Evolutionary conservation across 1,140 invertebrate species (phyloP).

Genomic region (Drosophila cardini): DNA sequence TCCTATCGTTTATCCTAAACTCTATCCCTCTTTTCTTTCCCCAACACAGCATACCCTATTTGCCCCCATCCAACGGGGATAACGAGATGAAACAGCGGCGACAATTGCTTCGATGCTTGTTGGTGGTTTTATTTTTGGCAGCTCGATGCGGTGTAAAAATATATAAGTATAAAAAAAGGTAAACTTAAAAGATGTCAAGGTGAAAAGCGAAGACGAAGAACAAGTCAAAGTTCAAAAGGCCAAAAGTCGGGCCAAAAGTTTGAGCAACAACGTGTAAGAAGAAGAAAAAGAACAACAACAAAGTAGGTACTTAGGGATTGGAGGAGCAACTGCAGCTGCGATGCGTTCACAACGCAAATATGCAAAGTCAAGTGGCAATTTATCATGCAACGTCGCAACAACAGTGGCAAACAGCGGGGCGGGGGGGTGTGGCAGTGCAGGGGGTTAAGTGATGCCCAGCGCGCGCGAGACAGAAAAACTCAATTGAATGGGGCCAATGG

Average conservation of each 20-base stretch:
- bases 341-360: conserved; percentile 64
- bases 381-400: conserved; percentile 65
- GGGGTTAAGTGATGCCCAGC: conserved; percentile 68
- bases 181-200: conserved; percentile 79
- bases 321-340: conserved; percentile 32
- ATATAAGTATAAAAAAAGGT: neutral
- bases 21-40: too few species aligned
- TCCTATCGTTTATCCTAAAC: too few species aligned
- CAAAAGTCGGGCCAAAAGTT: conserved; percentile 47
- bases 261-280: too few species aligned
- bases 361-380: conserved; percentile 82
- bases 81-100: neutral
- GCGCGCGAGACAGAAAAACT: conserved; percentile 34
- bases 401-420: conserved; percentile 5
- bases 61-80: too few species aligned
- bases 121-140: conserved; percentile 32
- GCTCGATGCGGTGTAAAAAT: conserved; percentile 5
- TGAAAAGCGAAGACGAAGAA: conserved; percentile 37
- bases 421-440: conserved; percentile 18
- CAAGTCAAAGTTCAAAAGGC: conserved; percentile 69
- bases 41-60: too few species aligned
- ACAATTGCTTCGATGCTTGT: conserved; percentile 11
- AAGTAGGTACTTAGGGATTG: conserved; percentile 36
- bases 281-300: conserved; percentile 43
- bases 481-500: conserved; percentile 58